These are phyloP conservation scores for Monochamus saltuarius DNA, from an alignment of 1,140 invertebrate species.

Conservation along the genomic window DNA sequence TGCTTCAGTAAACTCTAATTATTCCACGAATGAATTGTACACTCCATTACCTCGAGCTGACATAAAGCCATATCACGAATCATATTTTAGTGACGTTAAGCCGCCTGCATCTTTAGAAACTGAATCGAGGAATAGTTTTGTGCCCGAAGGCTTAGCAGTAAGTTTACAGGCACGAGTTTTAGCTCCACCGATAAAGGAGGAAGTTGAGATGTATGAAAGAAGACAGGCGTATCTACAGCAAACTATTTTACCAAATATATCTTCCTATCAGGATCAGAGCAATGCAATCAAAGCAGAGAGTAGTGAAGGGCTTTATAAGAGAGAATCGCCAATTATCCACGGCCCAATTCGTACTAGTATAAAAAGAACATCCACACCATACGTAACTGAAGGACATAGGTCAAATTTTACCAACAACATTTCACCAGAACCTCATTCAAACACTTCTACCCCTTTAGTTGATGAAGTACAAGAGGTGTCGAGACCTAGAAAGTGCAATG, in stretches of 20 bases:
- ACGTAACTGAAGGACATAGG: constrained; percentile 21
- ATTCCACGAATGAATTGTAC: constrained; percentile 54
- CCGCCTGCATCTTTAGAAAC: constrained; percentile 56
- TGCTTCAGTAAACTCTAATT: constrained; percentile 35
- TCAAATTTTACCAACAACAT: constrained; percentile 42
- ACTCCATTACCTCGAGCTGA: constrained; percentile 69
- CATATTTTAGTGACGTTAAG: constrained; percentile 67
- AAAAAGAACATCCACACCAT: constrained; percentile 33
- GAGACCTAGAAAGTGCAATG: constrained; percentile 43
- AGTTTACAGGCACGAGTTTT: constrained; percentile 77
- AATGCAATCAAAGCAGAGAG: constrained; percentile 27
- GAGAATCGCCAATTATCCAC: constrained; percentile 50
- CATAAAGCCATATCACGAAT: constrained; percentile 72
- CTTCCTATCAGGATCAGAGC: background rate
- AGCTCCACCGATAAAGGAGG: constrained; percentile 50
- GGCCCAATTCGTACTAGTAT: constrained; percentile 39
- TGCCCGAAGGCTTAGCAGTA: constrained; percentile 73
- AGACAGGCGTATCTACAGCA: constrained; percentile 16
- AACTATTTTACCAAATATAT: constrained; percentile 6
- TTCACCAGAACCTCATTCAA: constrained; percentile 60
- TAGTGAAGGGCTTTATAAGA: constrained; percentile 46
- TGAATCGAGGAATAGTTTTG: constrained; percentile 52
- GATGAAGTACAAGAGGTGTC: constrained; percentile 58
- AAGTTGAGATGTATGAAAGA: constrained; percentile 43
- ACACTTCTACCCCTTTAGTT: constrained; percentile 63